Evolutionary conservation across 1,140 invertebrate species (phyloP), one percentile per base, ranked within the genome.

Genomic region (Sminthurinus signatus): DNA sequence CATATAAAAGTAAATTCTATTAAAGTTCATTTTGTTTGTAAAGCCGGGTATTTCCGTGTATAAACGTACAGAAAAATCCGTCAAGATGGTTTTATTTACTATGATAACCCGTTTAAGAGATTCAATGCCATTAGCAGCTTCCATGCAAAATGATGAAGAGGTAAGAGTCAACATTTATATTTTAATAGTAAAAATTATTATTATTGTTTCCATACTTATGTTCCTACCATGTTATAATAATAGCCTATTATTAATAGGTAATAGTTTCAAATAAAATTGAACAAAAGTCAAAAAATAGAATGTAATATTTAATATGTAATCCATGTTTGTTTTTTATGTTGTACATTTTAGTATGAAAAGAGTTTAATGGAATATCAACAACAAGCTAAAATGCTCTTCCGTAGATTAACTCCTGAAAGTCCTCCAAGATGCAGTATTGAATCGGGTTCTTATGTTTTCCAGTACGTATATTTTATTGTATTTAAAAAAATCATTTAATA

Each of bases 341-440:
- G 72, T 73, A 71, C 74, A 82, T 83, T 75, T 60, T 78, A 97
- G 93, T 87, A 86, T 72, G 93, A 93, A 60, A 86, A 87, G 78
- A 92, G 84, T 80, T 85, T 96, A 73, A 80, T 97, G 77, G 96
- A 99, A 74, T 99, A 98, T 78, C 96, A 98, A 78, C 97, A 94
- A 78, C 96, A 99, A 81, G 96, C 96, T n/a, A 99, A 99, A 82
- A 89, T 96, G 85, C 80, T 99, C 62, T 98, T 99, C 80, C 85
- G 90, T 73, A 97, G 96, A 80, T 80, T 98, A 73, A 88, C 86
- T 62, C 82, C 83, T 27, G 85, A 93, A 72, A 93, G 93, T 62
- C 95, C 96, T 55, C 75, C 83, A 10, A 84, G 89, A 76, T 97
- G 95, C 78, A 93, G 89, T 67, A 91, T 99, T 74, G 95, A 98